Conservation (phyloP, 2,113 vertebrate genomes). For the Poicephalus meyeri region DNA sequence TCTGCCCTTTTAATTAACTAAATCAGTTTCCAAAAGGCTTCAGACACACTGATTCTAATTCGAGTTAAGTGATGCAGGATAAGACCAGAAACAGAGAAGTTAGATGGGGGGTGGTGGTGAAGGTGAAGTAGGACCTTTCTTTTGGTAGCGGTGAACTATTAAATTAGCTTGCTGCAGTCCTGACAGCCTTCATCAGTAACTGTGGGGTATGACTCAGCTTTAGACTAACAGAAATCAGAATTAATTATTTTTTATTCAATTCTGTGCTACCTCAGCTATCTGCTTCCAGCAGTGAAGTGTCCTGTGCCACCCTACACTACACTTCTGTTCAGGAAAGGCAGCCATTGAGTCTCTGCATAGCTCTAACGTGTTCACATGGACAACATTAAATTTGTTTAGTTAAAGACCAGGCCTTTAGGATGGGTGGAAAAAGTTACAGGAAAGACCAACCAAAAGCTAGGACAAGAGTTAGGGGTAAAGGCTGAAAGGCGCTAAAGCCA, state of each 20-base stretch:
- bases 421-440: not conserved
- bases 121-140: not conserved
- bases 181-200: not conserved
- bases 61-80: not conserved
- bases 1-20: not conserved
- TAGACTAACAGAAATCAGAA: not conserved
- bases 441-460: not conserved
- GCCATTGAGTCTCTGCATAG: not conserved
- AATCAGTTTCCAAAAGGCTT: not conserved
- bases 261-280: not conserved
- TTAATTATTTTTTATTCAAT: not conserved
- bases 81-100: not conserved
- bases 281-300: not conserved
- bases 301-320: not conserved
- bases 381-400: not conserved
- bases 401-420: not conserved
- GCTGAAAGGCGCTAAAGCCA: not conserved
- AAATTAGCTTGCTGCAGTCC: not conserved
- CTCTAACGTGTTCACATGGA: not conserved
- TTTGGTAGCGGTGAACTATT: not conserved
- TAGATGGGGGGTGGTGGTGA: rapidly evolving
- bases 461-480: not conserved
- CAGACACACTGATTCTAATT: not conserved
- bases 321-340: not conserved
- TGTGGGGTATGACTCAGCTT: not conserved